These are phyloP conservation scores for Cichladusa arquata DNA, from an alignment of 2,113 vertebrate genomes.

Conservation along the genomic window DNA sequence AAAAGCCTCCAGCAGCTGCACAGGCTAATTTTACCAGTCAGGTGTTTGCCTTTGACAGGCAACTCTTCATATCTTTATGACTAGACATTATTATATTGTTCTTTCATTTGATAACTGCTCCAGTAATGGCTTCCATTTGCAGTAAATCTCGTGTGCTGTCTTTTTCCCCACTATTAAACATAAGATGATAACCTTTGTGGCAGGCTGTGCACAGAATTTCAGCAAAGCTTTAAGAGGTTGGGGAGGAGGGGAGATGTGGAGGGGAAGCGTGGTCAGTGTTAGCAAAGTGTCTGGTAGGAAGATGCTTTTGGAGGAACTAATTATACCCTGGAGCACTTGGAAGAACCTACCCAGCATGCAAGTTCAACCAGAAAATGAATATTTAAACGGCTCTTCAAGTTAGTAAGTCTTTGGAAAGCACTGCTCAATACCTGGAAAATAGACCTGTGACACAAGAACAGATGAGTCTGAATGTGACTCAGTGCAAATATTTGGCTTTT, in stretches of 20 bases:
- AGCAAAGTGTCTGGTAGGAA: not conserved
- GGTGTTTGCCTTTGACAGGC: slow-evolving; percentile 30
- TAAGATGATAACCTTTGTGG: slow-evolving; percentile 32
- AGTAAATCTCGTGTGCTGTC: slow-evolving; percentile 43
- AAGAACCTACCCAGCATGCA: not conserved
- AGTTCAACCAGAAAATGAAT: slow-evolving; percentile 40
- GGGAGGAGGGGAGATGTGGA: not conserved
- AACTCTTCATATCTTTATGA: slow-evolving; percentile 38
- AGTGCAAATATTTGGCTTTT: not conserved
- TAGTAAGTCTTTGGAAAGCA: not conserved
- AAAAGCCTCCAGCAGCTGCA: not conserved
- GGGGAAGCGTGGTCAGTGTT: not conserved
- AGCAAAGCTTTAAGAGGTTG: not conserved
- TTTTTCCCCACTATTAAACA: slow-evolving; percentile 28
- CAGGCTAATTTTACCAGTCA: slow-evolving; percentile 4
- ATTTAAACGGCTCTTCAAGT: slow-evolving; percentile 16
- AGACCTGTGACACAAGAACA: not conserved
- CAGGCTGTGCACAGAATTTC: not conserved
- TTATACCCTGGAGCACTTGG: not conserved
- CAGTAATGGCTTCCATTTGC: slow-evolving; percentile 58
- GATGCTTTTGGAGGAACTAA: slow-evolving; percentile 21
- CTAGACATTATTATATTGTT: slow-evolving; percentile 54
- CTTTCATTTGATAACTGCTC: slow-evolving; percentile 63
- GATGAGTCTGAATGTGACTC: not conserved
- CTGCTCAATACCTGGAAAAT: slow-evolving; percentile 21